Percentiles rank a stretch among this genome's conserved stretches.
Evolutionary conservation across 2,797 vertebrate species (phyloP).

Genomic region (Glyptemys insculpta): DNA sequence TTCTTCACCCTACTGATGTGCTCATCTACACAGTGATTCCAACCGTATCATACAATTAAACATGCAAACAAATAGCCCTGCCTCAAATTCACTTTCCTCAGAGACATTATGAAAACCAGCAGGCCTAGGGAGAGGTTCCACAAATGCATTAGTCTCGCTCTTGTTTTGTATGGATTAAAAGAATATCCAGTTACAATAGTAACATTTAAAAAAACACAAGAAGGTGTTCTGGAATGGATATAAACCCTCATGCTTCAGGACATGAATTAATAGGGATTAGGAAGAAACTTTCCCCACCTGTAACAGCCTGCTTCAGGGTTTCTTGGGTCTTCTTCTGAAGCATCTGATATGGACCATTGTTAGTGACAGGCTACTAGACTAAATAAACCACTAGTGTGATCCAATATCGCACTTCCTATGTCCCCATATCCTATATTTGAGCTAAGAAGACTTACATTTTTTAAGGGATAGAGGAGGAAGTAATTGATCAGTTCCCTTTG

Average conservation of each 20-base stretch:
- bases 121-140: not conserved
- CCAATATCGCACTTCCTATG: not conserved
- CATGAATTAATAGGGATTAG: not conserved
- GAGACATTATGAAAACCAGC: not conserved
- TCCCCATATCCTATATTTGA: not conserved
- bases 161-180: not conserved
- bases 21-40: not conserved
- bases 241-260: not conserved
- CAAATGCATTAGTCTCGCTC: not conserved
- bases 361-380: not conserved
- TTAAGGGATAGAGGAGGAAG: not conserved
- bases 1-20: not conserved
- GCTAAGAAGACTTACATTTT: not conserved
- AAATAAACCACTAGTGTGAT: not conserved
- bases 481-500: accelerated
- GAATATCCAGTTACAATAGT: not conserved
- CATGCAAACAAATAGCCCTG: not conserved
- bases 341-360: not conserved
- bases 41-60: not conserved
- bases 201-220: not conserved
- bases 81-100: not conserved
- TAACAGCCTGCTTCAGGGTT: not conserved
- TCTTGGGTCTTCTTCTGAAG: not conserved
- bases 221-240: not conserved
- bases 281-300: not conserved